Percentiles rank a stretch among this genome's conserved stretches.
phyloP scores from a whole-genome alignment of 2,797 vertebrate genomes.

The Hippoglossus hippoglossus region DNA sequence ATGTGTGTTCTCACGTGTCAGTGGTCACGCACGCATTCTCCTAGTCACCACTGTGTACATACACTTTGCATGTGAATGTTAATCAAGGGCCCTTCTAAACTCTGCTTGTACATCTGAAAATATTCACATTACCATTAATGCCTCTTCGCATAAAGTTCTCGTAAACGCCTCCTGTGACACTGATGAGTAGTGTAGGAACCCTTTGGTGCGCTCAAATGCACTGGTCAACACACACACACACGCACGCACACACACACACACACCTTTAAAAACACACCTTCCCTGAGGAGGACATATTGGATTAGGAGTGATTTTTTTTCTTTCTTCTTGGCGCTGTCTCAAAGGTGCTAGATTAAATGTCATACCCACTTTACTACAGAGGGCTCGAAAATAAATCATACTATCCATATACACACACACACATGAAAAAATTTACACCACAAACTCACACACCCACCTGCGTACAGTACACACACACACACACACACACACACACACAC shows the following conservation, averaged over 20 bases:
- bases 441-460: no score
- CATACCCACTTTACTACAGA: constrained; percentile 82
- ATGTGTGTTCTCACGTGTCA: constrained; percentile 13
- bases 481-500: constrained; percentile 19
- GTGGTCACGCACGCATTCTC: neutral
- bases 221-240: constrained; percentile 14
- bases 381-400: constrained; percentile 78
- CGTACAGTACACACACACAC: constrained; percentile 38
- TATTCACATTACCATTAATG: no score
- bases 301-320: constrained; percentile 77
- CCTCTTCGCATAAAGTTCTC: no score
- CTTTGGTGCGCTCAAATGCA: constrained; percentile 20
- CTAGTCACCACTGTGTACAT: neutral
- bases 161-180: neutral
- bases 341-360: constrained; percentile 83
- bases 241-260: constrained; percentile 21
- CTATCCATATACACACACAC: constrained; percentile 58
- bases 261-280: constrained; percentile 52
- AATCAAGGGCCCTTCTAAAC: constrained; percentile 3
- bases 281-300: constrained; percentile 75
- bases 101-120: constrained; percentile 13
- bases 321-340: constrained; percentile 65
- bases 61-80: constrained; percentile 27
- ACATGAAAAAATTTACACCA: constrained; percentile 8
- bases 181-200: neutral